Base-by-base conservation (phyloP, 2,797 vertebrate genomes). In the Pangasius djambal region DNA sequence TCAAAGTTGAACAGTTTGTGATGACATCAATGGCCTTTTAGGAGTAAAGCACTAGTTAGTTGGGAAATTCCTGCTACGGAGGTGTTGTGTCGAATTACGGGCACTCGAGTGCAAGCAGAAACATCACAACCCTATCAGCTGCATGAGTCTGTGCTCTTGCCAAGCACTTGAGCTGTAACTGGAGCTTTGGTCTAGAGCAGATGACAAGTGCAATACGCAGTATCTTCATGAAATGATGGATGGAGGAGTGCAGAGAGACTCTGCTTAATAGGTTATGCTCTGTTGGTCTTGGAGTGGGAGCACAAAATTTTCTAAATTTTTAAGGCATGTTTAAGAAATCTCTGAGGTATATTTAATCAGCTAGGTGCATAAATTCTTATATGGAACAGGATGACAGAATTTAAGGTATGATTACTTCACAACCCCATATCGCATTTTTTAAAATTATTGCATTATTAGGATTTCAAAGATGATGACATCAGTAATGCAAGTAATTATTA, bases 81-180 rank as follows among this genome's bases (percentile, higher is more conserved):
- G 87, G 61, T 89, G 52, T 78, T 88, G 91, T 67, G 20, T 94
- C 90, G 74, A 79, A 82, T 94, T 92, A 88, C 92, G 74, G n/a
- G 70, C 20, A 61, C 70, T 55, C n/a, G n/a, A 83, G 86, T 72
- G 83, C 89, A 91, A 88, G 67, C 86, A 63, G 86, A 87, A 85
- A 65, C 48, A 87, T 88, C 75, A 75, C 48, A 86, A 88, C 87
- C 87, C 81, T 72, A 65, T 78, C 70, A 83, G 37, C 87, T 81
- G 69, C 75, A 44, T 63, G 44, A n/a, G 50, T 40, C 87, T 75
- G 57, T 63, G 13, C 2, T 79, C 57, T 69, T 78, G 87, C 86
- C 89, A 89, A 65, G 34, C 69, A 70, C 85, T 83, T 85, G 85
- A 77, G 55, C 88, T 86, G 92, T 91, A 92, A 94, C n/a, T 31